Evolutionary conservation across 2,888 invertebrate genomes (phyloP), one percentile per base, ranked within the genome.

Genomic region (Stomorhina lunata): DNA sequence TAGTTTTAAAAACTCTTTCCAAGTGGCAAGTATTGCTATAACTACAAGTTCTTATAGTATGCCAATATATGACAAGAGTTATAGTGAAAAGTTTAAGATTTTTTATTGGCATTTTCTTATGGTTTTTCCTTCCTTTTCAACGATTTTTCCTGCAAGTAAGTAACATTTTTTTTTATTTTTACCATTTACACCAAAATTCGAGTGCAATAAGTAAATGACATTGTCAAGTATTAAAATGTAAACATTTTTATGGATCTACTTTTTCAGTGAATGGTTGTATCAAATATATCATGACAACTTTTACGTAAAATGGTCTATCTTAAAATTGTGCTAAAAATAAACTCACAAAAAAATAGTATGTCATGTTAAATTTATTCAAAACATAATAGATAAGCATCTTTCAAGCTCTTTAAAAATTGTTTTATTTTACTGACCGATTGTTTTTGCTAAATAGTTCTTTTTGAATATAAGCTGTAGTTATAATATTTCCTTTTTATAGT

Each of bases 151-250:
- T 59, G 34, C 2, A 34, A 59, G 37, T 34, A n/a, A 29, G 15
- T 15, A 27, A 48, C 15, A 29, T 4, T 32, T 7, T 9, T 59
- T 17, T 59, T 32, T 10, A 57, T 57, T 32, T 15, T 29, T 25
- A 3, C 15, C 25, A 53, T 55, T 55, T 55, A 32, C 32, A 29
- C 29, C 15, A 53, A 53, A 15, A 10, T 48, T 50, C 1, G 25
- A 50, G n/a, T 50, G 15, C 15, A 15, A 2, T 20, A 45, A 22
- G 59, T 59, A 37, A 59, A 63, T 45, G 27, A 17, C 48, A 48
- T n/a, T 65, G 65, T 48, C 65, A 65, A 48, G 29, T 45, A 29
- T 20, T 22, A 29, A n/a, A 20, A 45, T 55, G 55, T 55, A 15
- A 5, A 27, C 27, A 17, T 29, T 27, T 43, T 40, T 25, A 63